These are phyloP conservation scores for Rhodinocichla rosea DNA, from an alignment of 2,113 vertebrate genomes.

Conservation along the genomic window DNA sequence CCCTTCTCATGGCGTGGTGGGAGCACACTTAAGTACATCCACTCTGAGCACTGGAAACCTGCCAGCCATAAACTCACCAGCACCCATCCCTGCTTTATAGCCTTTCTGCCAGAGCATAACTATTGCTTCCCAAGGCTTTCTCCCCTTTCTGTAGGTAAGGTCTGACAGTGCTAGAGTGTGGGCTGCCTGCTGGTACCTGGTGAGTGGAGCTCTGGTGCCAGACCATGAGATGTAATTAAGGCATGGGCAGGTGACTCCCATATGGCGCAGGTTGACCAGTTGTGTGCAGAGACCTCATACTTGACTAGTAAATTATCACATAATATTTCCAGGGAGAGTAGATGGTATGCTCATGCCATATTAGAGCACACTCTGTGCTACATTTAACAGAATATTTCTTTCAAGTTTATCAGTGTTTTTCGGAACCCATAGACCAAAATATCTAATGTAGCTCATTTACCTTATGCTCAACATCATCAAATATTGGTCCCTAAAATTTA, in stretches of 20 bases:
- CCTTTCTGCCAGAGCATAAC: background rate
- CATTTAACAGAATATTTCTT: background rate
- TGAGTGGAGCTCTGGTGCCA: background rate
- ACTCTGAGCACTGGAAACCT: background rate
- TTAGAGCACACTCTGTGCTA: background rate
- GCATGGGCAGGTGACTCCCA: background rate
- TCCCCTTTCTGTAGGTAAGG: background rate
- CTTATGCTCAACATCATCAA: background rate
- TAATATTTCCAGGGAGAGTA: background rate
- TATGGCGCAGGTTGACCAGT: rapidly evolving
- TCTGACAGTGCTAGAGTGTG: background rate
- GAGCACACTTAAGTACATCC: background rate
- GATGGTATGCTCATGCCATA: background rate
- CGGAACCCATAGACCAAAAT: background rate
- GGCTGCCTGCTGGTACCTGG: background rate
- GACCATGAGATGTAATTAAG: background rate
- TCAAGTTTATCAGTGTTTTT: background rate
- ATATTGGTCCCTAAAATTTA: background rate
- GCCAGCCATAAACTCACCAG: background rate
- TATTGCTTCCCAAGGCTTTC: background rate
- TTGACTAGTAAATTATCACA: background rate
- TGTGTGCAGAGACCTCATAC: background rate
- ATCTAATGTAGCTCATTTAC: background rate
- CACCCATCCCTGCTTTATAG: background rate
- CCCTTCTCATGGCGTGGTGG: rapidly evolving